Evolutionary conservation across 2,888 invertebrate species (phyloP), one percentile per base, ranked within the genome.

Genomic region (Sphaeridia pumilis): DNA sequence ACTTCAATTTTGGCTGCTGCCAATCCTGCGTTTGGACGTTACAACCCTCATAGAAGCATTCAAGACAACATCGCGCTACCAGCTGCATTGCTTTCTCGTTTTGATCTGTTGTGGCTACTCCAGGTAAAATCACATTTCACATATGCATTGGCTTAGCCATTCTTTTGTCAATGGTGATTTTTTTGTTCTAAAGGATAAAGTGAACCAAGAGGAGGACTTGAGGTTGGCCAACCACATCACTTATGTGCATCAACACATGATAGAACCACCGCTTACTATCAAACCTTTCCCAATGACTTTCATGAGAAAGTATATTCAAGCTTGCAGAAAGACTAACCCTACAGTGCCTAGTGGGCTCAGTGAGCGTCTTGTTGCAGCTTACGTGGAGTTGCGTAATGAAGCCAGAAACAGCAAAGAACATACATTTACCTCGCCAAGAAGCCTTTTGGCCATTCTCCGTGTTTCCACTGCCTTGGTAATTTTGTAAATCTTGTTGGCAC

Each of bases 41-140:
- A 98, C 76, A 97, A 98, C 74, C 87, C 93, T 0, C 88, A 89
- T 69, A 80, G 89, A 50, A 82, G 89, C 14, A 81, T 99, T 57
- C 95, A 97, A 69, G 94, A 97, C 71, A 98, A 98, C 71, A 89
- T 99, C 49, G 93, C 95, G 70, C 75, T 99, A 57, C 98, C 98
- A 0, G 97, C 98, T 7, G 98, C 98, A 1, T 74, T 98, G 31
- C 76, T 98, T 17, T 97, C 97, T 2, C 82, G 97, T 63, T 97
- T 95, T 70, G 95, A 97, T 72, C 74, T 97, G 41, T 77, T 97
- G 2, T 97, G 95, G 95, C 77, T 97, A 26, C 92, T 97, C 61
- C 92, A 90, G 66, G 83, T 84, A 69, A 77, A 1, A 42, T 14
- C 24, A 26, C 21, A 27, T 38, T 36, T 22, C 4, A 26, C n/a